Evolutionary conservation across 1,140 invertebrate genomes (phyloP), one percentile per base, ranked within the genome.

Genomic region (Limonius californicus): DNA sequence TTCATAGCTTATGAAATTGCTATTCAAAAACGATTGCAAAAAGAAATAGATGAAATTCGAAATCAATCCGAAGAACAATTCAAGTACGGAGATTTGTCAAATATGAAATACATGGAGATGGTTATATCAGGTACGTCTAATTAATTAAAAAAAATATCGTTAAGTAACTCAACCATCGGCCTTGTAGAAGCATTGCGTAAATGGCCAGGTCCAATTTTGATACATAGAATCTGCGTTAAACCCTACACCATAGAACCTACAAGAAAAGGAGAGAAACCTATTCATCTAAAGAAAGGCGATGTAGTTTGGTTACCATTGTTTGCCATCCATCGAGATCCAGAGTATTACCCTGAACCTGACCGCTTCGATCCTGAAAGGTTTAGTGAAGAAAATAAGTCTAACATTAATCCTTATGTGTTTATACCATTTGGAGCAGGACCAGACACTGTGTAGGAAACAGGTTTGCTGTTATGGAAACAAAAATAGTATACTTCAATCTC

Each of bases 371-470:
- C 83, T 0, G 82, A 83, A 20, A 69, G 83, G 20, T 84, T 82
- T 55, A 74, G 71, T 30, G 75, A 76, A 7, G 78, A 79, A 18
- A 77, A 78, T 43, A 77, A 75, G 19, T 32, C 54, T 1, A 74
- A 74, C 0, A 56, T 80, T n/a, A 68, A 76, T 15, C 78, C 77
- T 0, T 82, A 75, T 42, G 68, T 76, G 0, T 86, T 79, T 71
- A 57, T 84, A 47, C 82, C 85, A 0, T 86, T 87, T 64, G 83
- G 84, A 2, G 71, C 71, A 9, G 85, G 85, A n/a, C n/a, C n/a
- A n/a, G n/a, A n/a, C n/a, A n/a, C n/a, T n/a, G n/a, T n/a, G n/a
- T n/a, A n/a, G n/a, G n/a, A n/a, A n/a, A n/a, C n/a, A n/a, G n/a
- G n/a, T n/a, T n/a, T n/a, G n/a, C n/a, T n/a, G n/a, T n/a, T n/a